phyloP scores from a whole-genome alignment of 2,113 vertebrate species.

The Cyanoramphus novaezelandiae region DNA sequence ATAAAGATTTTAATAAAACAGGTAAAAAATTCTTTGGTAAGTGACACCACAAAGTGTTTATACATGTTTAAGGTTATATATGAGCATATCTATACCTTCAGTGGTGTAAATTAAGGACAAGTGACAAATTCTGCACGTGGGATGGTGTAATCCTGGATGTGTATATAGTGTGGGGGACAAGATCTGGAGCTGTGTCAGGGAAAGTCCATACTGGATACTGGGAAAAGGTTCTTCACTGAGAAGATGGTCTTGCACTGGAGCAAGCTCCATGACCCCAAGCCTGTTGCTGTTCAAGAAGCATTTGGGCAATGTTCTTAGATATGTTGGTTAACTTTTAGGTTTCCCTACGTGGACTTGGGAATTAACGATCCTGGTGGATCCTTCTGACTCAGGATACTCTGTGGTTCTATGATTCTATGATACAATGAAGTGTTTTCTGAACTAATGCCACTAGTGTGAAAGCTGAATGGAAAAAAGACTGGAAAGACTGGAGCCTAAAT shows the following conservation, averaged over 20 bases:
- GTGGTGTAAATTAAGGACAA: neutral
- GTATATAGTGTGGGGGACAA: fast-evolving
- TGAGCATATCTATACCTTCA: neutral
- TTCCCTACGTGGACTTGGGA: neutral
- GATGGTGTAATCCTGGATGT: neutral
- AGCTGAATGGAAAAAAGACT: neutral
- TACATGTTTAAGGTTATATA: neutral
- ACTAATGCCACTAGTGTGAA: neutral
- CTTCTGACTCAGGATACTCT: neutral
- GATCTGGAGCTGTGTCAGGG: neutral
- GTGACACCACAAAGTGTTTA: neutral
- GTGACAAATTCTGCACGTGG: neutral
- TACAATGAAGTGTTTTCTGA: neutral
- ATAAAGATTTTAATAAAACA: neutral
- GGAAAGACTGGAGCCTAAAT: neutral
- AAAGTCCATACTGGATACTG: neutral
- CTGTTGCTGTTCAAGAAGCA: neutral
- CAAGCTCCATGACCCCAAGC: fast-evolving
- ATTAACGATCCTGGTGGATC: neutral
- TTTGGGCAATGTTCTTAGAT: fast-evolving
- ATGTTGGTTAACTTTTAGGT: neutral
- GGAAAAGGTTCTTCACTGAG: neutral
- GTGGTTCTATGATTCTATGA: neutral
- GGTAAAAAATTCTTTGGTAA: neutral
- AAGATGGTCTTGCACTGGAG: neutral